A percentile compares a stretch with the other conserved stretches of the same genome.
These are phyloP conservation scores for Polyodon spathula DNA, from an alignment of 2,113 vertebrate species.

Conservation along the genomic window DNA sequence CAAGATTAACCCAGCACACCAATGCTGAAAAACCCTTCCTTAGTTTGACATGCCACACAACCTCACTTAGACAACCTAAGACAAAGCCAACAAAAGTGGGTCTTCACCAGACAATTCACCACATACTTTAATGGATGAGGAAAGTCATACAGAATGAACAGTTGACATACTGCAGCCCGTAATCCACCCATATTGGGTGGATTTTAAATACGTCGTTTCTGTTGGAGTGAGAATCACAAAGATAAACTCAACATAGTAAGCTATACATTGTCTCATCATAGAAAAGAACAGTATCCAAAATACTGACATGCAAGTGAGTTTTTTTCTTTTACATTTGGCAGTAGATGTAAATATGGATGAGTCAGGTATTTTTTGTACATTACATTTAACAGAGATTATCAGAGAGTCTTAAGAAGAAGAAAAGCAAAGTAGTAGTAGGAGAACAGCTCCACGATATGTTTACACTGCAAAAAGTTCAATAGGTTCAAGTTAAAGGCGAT, in stretches of 20 bases:
- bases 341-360: constrained; percentile 39
- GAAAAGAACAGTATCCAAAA: constrained; percentile 26
- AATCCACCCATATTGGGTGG: neutral
- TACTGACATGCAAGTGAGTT: constrained; percentile 46
- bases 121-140: constrained; percentile 11
- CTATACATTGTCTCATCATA: constrained; percentile 14
- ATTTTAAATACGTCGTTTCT: neutral
- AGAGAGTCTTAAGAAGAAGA: constrained; percentile 9
- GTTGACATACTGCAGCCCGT: constrained; percentile 4
- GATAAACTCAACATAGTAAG: constrained; percentile 11
- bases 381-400: constrained; percentile 8
- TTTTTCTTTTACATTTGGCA: constrained; percentile 39
- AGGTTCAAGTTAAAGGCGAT: too few species aligned
- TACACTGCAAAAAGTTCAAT: too few species aligned
- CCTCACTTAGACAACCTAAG: too few species aligned
- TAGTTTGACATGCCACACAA: too few species aligned
- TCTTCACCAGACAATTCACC: neutral
- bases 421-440: neutral
- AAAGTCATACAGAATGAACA: constrained; percentile 8
- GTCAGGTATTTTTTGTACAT: constrained; percentile 23
- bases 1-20: too few species aligned
- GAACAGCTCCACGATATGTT: too few species aligned
- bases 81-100: too few species aligned
- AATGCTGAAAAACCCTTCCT: too few species aligned
- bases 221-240: neutral